phyloP scores from a whole-genome alignment of 2,888 invertebrate species.

The Amphipoea lucens region DNA sequence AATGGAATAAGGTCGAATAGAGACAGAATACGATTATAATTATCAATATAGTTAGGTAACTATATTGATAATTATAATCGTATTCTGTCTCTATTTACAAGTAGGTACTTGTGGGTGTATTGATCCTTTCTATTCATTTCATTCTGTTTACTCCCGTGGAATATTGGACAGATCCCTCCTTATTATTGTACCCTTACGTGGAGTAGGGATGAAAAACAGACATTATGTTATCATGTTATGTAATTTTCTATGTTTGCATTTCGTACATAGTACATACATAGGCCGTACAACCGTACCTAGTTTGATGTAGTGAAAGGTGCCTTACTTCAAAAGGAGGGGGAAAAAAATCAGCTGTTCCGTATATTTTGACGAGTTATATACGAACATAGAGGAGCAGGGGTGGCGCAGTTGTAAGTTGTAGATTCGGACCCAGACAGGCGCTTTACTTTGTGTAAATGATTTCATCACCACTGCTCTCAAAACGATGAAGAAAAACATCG shows the following conservation, averaged over 20 bases:
- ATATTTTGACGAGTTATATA: too few relatives aligned
- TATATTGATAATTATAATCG: too few relatives aligned
- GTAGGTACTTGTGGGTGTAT: conserved; percentile 14
- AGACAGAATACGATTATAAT: not conserved
- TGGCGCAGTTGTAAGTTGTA: too few relatives aligned
- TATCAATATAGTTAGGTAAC: conserved; percentile 1
- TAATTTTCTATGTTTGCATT: conserved; percentile 10
- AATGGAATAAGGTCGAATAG: conserved; percentile 8
- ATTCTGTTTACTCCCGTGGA: conserved; percentile 31
- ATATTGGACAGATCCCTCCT: conserved; percentile 17
- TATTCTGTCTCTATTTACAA: too few relatives aligned
- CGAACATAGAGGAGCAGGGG: too few relatives aligned
- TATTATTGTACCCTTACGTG: conserved; percentile 23
- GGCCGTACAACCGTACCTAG: not conserved
- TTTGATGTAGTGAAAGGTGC: not conserved
- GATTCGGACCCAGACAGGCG: too few relatives aligned
- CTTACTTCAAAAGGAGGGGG: too few relatives aligned
- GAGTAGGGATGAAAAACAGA: conserved; percentile 35
- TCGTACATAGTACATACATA: not conserved
- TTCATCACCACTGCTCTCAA: too few relatives aligned
- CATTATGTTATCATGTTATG: not conserved
- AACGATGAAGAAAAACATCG: too few relatives aligned
- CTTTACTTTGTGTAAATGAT: too few relatives aligned
- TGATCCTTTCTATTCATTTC: conserved; percentile 50
- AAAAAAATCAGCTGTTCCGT: too few relatives aligned